A percentile compares a stretch with the other conserved stretches of the same genome.
These are phyloP conservation scores for Turritopsis rubra DNA, from an alignment of 30 jellyfish, hydroid and myxozoan species.

Conservation along the genomic window DNA sequence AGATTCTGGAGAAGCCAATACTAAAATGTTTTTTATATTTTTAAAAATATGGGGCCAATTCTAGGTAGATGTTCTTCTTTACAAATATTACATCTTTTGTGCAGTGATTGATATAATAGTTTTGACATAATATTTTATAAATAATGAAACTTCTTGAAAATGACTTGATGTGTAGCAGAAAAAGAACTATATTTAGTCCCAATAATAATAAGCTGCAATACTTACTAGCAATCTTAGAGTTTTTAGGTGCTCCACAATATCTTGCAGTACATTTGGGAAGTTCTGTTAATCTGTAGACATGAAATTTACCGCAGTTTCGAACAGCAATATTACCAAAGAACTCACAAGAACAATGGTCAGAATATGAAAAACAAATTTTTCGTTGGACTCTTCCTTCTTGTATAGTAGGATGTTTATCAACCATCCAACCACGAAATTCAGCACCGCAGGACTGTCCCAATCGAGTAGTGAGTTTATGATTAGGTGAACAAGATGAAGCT, in stretches of 20 bases:
- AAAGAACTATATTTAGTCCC: too few relatives aligned
- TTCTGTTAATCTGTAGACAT: constrained; percentile 46
- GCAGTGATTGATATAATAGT: too few relatives aligned
- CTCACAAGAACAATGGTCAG: constrained; percentile 48
- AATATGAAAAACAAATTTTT: constrained; percentile 60
- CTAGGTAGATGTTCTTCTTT: too few relatives aligned
- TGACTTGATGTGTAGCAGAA: too few relatives aligned
- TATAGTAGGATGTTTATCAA: constrained; percentile 43
- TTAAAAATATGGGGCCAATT: too few relatives aligned
- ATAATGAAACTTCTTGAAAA: too few relatives aligned
- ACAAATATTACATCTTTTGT: too few relatives aligned
- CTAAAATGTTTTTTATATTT: too few relatives aligned
- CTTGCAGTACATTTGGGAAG: constrained; percentile 73
- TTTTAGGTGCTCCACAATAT: constrained; percentile 66
- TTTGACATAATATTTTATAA: too few relatives aligned
- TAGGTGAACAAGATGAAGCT: constrained; percentile 31
- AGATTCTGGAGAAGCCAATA: too few relatives aligned
- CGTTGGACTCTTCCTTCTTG: constrained; percentile 56
- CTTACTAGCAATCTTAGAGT: constrained; percentile 9
- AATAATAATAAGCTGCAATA: too few relatives aligned
- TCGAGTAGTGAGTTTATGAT: constrained; percentile 12
- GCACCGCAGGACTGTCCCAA: constrained; percentile 53
- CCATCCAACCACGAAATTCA: constrained; percentile 63
- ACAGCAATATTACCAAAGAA: constrained; percentile 39
- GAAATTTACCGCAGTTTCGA: constrained; percentile 68